Evolutionary conservation across 1,140 invertebrate genomes (phyloP).

Genomic region (Ptiloglossa arizonensis): DNA sequence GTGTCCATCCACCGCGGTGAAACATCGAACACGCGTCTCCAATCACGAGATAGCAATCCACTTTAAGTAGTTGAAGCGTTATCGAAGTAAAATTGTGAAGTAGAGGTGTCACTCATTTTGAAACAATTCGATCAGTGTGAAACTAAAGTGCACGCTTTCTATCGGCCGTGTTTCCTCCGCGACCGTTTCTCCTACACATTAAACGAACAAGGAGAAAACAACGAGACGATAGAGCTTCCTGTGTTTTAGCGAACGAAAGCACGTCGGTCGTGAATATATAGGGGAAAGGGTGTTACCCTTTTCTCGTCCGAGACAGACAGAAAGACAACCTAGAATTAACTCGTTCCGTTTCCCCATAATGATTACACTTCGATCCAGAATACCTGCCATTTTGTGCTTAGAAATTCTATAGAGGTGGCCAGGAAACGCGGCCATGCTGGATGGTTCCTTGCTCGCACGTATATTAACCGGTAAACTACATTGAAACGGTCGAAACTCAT

Average conservation of each 20-base stretch:
- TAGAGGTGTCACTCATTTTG: too few species aligned
- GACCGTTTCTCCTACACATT: too few species aligned
- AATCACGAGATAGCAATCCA: not conserved
- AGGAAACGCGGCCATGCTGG: conserved; percentile 69
- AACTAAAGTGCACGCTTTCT: not conserved
- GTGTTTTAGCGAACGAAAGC: conserved; percentile 48
- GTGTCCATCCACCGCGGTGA: too few species aligned
- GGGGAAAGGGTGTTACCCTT: conserved; percentile 59
- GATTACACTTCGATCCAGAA: conserved; percentile 65
- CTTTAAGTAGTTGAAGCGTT: not conserved
- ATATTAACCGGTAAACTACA: conserved; percentile 35
- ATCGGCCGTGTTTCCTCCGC: too few species aligned
- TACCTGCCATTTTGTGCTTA: conserved; percentile 66
- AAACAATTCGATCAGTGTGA: not conserved
- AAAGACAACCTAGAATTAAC: conserved; percentile 76
- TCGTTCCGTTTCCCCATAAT: conserved; percentile 52
- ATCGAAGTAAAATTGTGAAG: too few species aligned
- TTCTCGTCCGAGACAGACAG: conserved; percentile 61
- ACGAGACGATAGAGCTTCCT: conserved; percentile 40
- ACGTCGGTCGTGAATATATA: not conserved
- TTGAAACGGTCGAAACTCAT: conserved; percentile 49
- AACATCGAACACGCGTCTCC: too few species aligned
- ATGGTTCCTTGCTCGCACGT: conserved; percentile 27
- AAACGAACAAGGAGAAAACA: not conserved
- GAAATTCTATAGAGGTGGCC: conserved; percentile 72